These are phyloP conservation scores for Spialia ferax DNA, from an alignment of 2,888 invertebrate species.

Conservation along the genomic window DNA sequence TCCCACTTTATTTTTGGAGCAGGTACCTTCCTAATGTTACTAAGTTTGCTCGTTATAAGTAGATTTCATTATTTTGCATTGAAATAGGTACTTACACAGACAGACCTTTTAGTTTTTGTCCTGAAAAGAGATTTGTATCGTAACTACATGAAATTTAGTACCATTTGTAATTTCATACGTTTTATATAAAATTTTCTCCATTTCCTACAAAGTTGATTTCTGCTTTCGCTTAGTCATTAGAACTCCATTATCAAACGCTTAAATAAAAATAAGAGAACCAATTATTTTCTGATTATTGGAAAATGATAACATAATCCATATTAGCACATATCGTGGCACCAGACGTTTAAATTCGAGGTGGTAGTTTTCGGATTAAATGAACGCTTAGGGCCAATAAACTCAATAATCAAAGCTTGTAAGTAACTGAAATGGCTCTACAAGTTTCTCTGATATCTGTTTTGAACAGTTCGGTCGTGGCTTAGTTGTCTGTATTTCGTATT, in stretches of 20 bases:
- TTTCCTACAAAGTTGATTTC: no score
- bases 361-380: not conserved
- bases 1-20: not conserved
- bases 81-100: not conserved
- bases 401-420: slow-evolving; percentile 10
- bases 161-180: no score
- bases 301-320: not conserved
- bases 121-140: no score
- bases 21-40: not conserved
- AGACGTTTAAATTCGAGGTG: slow-evolving; percentile 3
- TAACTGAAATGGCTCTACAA: slow-evolving; percentile 14
- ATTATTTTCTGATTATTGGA: no score
- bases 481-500: slow-evolving; percentile 11
- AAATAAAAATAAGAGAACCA: no score
- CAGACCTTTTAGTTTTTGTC: not conserved
- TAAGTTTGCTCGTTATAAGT: not conserved
- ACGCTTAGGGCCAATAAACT: slow-evolving; percentile 5
- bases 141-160: no score
- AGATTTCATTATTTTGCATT: not conserved
- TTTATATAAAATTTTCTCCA: no score
- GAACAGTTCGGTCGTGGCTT: not conserved
- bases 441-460: slow-evolving; percentile 9
- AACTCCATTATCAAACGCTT: no score
- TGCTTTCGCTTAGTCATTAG: no score
- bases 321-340: not conserved